These are phyloP conservation scores for Haliclona indistincta DNA, from an alignment of 37 sponge, comb jelly and placozoan species.

Conservation along the genomic window DNA sequence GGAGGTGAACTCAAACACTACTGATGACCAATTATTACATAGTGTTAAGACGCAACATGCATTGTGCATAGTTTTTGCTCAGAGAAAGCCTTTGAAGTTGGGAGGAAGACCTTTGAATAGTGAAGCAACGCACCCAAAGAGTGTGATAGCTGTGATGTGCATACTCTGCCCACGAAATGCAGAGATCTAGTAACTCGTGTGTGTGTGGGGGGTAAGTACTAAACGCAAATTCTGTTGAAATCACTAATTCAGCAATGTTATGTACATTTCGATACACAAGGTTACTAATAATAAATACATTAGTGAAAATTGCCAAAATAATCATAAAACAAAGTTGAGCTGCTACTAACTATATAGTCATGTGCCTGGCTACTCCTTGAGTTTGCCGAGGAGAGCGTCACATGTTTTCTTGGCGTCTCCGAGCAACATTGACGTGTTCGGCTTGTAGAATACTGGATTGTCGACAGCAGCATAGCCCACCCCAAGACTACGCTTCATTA, in stretches of 20 bases:
- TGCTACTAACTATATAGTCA: constrained; percentile 1
- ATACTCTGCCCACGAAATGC: no score
- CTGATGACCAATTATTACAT: no score
- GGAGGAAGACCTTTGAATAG: no score
- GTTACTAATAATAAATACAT: neutral
- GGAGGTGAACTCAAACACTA: no score
- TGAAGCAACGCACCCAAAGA: no score
- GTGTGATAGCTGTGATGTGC: no score
- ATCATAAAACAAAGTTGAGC: neutral
- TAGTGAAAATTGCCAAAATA: neutral
- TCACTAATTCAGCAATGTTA: neutral
- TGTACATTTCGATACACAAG: neutral
- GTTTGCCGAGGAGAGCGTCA: constrained; percentile 70
- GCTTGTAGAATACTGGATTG: constrained; percentile 96
- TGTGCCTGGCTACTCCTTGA: constrained; percentile 50
- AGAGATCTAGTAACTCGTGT: no score
- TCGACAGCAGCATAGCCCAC: constrained; percentile 96
- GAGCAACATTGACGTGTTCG: constrained; percentile 94
- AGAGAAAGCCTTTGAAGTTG: no score
- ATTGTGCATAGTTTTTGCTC: no score
- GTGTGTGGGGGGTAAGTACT: no score
- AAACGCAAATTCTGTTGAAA: neutral
- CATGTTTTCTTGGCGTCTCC: constrained; percentile 97
- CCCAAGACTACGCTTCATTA: constrained; percentile 94
- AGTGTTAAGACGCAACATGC: no score